Conservation (phyloP, 2,113 vertebrate species). For the zebrafish (Danio rerio) region GRCz12tu NC_133184.1:15425001-15425500, state of each 20-base stretch:
- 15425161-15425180: not conserved
- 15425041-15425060: not conserved
- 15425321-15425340: constrained; percentile 28
- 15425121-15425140: not conserved
- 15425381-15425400: constrained; percentile 32
- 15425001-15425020: not conserved
- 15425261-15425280: not conserved
- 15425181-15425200: not conserved
- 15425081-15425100: no score
- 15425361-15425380: constrained; percentile 5
- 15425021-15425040: not conserved
- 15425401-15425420: constrained; percentile 46
- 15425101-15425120: not conserved
- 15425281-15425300: constrained; percentile 24
- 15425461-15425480: constrained; percentile 44
- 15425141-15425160: not conserved
- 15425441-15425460: constrained; percentile 59
- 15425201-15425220: not conserved
- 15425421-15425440: constrained; percentile 57
- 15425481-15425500: constrained; percentile 45
- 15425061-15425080: not conserved
- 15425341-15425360: constrained; percentile 20
- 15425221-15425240: not conserved
- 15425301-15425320: constrained; percentile 12
- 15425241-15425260: not conserved